Base-by-base conservation (phyloP, 2,888 invertebrate genomes). In the Homarus gammarus region DNA sequence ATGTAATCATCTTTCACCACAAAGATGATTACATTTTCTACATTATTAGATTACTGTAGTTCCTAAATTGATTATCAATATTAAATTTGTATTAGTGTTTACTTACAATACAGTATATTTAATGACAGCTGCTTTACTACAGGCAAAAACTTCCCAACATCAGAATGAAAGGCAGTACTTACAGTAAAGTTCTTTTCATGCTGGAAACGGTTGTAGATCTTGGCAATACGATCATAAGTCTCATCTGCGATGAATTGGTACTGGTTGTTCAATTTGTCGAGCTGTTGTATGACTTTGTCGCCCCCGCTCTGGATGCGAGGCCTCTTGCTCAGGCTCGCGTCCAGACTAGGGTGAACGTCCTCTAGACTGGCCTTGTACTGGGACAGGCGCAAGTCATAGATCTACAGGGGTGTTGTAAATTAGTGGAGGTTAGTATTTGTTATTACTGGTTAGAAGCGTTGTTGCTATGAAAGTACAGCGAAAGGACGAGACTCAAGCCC, bases 351-450 rank as follows among this genome's bases (percentile, higher is more conserved):
- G 93, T 97, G 97, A 83, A 96, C 95, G 93, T 97, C 97, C 93
- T 96, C 96, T 92, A 98, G 95, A 94, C 96, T 96, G 93, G 97
- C 97, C 92, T 96, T 95, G 95, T 97, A 98, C 92, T 96, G 96
- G 94, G 97, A 96, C 94, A 97, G 96, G 93, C 97, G 96, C 94
- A 96, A 96, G 94, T 97, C 96, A 95, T 97, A 97, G 94, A 97
- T 97, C 97, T 98, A 96, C 51, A 89, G 82, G 90, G 90, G 88
- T 75, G 88, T 91, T 79, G 44, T 64, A 73, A 81, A 91, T 91
- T 91, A 91, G 88, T 91, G 61, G 44, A 56, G 72, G 91, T 91
- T 91, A 89, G 91, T 88, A 78, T 61, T 64, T 51, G n/a, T 85
- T 75, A 49, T 64, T 88, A 56, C 31, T 40, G n/a, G 81, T 68